Evolutionary conservation across 2,113 vertebrate species (phyloP), one percentile per base, ranked within the genome.

Genomic region (Aphelocoma coerulescens): DNA sequence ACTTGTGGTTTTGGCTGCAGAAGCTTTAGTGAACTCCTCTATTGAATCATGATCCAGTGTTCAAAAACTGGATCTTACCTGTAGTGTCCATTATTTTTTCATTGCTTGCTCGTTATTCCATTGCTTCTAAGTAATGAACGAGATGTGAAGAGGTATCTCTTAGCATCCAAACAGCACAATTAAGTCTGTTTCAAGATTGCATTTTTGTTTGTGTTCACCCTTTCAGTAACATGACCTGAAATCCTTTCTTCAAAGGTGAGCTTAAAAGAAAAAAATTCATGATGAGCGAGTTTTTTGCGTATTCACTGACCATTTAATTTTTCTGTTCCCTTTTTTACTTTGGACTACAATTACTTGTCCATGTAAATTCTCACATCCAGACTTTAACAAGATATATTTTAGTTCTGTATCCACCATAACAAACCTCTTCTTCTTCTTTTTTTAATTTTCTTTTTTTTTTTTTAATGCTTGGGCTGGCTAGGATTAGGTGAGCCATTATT

Each of bases 401-500:
- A 80, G 24, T 74, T 76, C 37, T 67, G 16, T 58, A 20, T 83
- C 48, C 0, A 30, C 14, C 8, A 18, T 54, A 75, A 46, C 12
- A 78, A 76, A 27, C 27, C 33, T 17, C 10, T 51, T 51, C 26
- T 21, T 24, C 7, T 10, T 23, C 13, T 43, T 37, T 54, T 41
- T 46, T 49, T 37, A 44, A 57, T 59, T 23, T 48, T 52, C 32
- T 46, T 37, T 61, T 69, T 59, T 23, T 48, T 44, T 63, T 55
- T 39, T 13, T 1, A 37, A 13, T 82, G 27, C 22, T 35, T 61
- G 39, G 33, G 11, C 71, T 92, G 32, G 6, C 32, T 52, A 19
- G 83, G 65, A 55, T 93, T 87, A 94, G 58, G 61, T 92, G 66
- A 96, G 43, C 75, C 32, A 18, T 84, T 90, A 91, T 80, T 90